A percentile compares a stretch with the other conserved stretches of the same genome.
Evolutionary conservation across 2,888 invertebrate species (phyloP).

Genomic region (Belgica antarctica): DNA sequence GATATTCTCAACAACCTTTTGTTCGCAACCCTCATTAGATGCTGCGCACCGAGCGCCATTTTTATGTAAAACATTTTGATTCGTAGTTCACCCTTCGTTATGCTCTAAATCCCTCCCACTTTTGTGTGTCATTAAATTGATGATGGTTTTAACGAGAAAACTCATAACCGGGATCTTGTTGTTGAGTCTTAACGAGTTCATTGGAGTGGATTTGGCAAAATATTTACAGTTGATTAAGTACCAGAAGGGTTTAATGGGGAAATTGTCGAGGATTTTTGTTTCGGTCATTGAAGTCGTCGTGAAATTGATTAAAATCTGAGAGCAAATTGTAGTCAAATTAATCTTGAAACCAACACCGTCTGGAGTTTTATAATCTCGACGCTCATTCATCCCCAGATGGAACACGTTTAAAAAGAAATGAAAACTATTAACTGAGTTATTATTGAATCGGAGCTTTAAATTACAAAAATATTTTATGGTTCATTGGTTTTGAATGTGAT

Average conservation of each 20-base stretch:
- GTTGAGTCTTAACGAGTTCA: background rate
- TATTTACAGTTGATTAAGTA: background rate
- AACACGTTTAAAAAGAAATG: background rate
- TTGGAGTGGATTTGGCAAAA: background rate
- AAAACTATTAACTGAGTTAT: background rate
- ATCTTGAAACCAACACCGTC: too few relatives aligned
- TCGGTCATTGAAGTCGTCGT: slow-evolving; percentile 4
- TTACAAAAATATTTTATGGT: slow-evolving; percentile 6
- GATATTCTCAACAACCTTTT: background rate
- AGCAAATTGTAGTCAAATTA: too few relatives aligned
- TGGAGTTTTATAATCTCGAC: background rate
- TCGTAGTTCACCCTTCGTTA: slow-evolving; percentile 31
- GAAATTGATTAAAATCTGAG: background rate
- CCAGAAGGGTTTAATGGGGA: background rate
- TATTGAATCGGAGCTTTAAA: background rate
- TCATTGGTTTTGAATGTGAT: slow-evolving; percentile 13
- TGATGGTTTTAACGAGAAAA: background rate
- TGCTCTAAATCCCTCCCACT: slow-evolving; percentile 27
- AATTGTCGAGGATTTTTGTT: background rate
- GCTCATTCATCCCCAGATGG: background rate
- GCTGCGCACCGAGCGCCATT: slow-evolving; percentile 40
- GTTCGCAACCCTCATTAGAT: background rate
- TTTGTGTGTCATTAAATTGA: slow-evolving; percentile 7
- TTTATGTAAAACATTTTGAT: slow-evolving; percentile 37
- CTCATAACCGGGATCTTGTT: background rate